A percentile compares a stretch with the other conserved stretches of the same genome.
These are phyloP conservation scores for Sympetrum striolatum DNA, from an alignment of 2,888 invertebrate species.

Conservation along the genomic window DNA sequence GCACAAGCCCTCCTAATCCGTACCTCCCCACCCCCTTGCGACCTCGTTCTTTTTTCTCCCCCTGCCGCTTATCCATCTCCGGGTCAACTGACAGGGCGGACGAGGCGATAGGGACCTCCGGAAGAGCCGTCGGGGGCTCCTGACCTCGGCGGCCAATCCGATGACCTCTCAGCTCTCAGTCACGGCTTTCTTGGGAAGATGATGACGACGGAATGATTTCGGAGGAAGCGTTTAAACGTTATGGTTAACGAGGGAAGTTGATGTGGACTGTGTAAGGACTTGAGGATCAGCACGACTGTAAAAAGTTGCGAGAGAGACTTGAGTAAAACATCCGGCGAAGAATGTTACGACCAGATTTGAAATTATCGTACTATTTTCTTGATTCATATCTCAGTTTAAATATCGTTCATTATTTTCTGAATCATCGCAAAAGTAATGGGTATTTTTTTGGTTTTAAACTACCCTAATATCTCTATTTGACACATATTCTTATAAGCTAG, in stretches of 20 bases:
- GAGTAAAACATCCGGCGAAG: too few species aligned
- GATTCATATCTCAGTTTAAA: too few species aligned
- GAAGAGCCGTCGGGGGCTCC: background rate
- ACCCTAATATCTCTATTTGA: too few species aligned
- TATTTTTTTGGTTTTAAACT: too few species aligned
- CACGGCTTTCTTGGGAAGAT: background rate
- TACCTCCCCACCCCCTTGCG: background rate
- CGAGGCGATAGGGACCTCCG: background rate
- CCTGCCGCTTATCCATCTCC: background rate
- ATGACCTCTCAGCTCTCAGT: slow-evolving; percentile 4
- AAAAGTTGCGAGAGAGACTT: too few species aligned
- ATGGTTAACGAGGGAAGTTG: background rate
- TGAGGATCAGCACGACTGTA: too few species aligned
- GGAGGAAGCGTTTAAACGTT: background rate
- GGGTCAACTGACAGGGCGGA: background rate
- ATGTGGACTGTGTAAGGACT: background rate
- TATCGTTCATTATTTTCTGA: too few species aligned
- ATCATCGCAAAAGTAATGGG: too few species aligned
- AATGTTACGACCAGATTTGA: too few species aligned
- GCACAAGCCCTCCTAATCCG: background rate
- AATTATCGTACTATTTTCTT: too few species aligned
- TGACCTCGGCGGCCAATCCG: slow-evolving; percentile 2
- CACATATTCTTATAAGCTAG: too few species aligned
- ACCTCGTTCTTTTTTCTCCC: background rate
- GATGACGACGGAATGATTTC: background rate